Evolutionary conservation across 2,888 invertebrate genomes (phyloP).

Genomic region (Cosmopolites sordidus): DNA sequence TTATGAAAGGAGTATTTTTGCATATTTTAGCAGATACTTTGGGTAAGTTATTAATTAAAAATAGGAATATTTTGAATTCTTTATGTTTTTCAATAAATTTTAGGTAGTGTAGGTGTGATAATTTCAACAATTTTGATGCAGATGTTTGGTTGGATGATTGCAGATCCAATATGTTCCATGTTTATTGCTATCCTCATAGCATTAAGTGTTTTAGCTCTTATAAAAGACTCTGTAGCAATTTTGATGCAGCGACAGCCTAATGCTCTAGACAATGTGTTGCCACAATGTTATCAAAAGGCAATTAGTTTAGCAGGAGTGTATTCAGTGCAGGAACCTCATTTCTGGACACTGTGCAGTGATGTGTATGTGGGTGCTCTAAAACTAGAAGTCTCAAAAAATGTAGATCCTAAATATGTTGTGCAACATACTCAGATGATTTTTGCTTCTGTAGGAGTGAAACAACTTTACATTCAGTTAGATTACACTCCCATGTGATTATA

Average conservation of each 20-base stretch:
- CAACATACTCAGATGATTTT: constrained; percentile 94
- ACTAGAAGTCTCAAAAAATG: constrained; percentile 88
- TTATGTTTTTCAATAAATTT: background rate
- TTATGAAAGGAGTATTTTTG: constrained; percentile 94
- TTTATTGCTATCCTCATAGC: constrained; percentile 89
- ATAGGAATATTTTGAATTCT: background rate
- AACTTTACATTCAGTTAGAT: constrained; percentile 90
- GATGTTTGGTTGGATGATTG: constrained; percentile 97
- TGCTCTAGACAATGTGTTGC: constrained; percentile 74
- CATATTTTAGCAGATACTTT: constrained; percentile 95
- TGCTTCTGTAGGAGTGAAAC: constrained; percentile 84
- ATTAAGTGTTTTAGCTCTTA: constrained; percentile 76
- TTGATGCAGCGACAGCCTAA: constrained; percentile 92
- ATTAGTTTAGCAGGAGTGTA: constrained; percentile 90
- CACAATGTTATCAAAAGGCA: constrained; percentile 85
- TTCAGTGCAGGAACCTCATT: constrained; percentile 94
- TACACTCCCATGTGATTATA: constrained; percentile 70
- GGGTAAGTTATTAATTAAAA: constrained; percentile 17
- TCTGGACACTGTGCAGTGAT: constrained; percentile 96
- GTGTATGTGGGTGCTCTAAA: constrained; percentile 90
- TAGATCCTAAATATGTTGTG: constrained; percentile 88
- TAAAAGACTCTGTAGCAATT: constrained; percentile 83
- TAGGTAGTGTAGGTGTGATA: constrained; percentile 93
- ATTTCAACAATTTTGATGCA: constrained; percentile 91
- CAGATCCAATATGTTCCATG: constrained; percentile 97